Percentiles rank a stretch among this genome's conserved stretches.
Conservation (phyloP, 2,888 invertebrate species). For the Erebia aethiops region DNA sequence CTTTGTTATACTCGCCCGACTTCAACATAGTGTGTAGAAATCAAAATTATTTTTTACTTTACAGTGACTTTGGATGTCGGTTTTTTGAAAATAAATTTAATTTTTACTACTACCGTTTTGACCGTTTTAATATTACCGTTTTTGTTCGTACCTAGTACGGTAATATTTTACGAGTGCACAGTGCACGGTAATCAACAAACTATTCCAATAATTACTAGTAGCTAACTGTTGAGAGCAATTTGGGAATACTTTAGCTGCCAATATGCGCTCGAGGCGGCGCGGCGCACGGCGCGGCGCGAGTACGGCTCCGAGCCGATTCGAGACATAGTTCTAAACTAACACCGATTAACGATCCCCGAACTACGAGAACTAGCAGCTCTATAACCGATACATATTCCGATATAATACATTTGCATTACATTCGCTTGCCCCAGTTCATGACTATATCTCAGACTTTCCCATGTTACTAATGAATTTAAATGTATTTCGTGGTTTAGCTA, state of each 20-base stretch:
- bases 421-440: too few relatives aligned
- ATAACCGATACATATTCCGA: not conserved
- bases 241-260: not conserved
- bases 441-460: too few relatives aligned
- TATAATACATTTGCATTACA: not conserved
- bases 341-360: not conserved
- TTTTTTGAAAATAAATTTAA: too few relatives aligned
- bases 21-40: too few relatives aligned
- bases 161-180: not conserved
- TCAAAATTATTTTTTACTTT: too few relatives aligned
- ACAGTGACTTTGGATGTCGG: too few relatives aligned
- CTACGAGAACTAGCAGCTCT: not conserved
- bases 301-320: not conserved
- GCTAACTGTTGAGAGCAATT: conserved; percentile 10
- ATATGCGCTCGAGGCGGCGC: not conserved
- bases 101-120: too few relatives aligned
- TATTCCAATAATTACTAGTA: conserved; percentile 14
- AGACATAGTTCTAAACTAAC: not conserved
- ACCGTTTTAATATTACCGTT: too few relatives aligned
- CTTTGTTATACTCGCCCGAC: too few relatives aligned
- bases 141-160: too few relatives aligned
- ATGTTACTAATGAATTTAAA: too few relatives aligned
- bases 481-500: too few relatives aligned
- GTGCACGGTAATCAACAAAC: not conserved
- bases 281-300: not conserved